These are phyloP conservation scores for Desmodus rotundus DNA, from an alignment of 2,113 vertebrate genomes.

Conservation along the genomic window DNA sequence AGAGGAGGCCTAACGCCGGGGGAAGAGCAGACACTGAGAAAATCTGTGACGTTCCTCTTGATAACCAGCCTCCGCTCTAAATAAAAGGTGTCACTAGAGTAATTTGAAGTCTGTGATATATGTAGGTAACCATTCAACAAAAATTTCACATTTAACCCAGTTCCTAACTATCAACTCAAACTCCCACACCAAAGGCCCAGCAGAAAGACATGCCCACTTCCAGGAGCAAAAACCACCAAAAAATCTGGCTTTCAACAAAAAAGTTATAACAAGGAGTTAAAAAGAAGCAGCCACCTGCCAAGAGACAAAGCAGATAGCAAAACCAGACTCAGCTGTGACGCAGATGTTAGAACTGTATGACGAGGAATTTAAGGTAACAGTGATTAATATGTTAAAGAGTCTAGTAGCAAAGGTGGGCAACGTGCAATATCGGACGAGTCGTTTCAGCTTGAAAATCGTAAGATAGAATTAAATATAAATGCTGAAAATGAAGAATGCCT, in stretches of 20 bases:
- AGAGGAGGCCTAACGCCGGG: background rate
- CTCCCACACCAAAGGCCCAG: background rate
- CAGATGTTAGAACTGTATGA: background rate
- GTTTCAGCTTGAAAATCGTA: background rate
- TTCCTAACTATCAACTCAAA: background rate
- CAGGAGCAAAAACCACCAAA: background rate
- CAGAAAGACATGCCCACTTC: background rate
- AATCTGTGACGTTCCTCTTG: background rate
- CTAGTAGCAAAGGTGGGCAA: background rate
- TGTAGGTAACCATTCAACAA: background rate
- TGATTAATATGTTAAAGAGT: background rate
- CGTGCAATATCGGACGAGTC: background rate
- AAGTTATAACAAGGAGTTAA: background rate
- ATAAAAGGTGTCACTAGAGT: background rate
- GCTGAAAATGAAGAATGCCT: background rate
- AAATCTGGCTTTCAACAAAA: background rate
- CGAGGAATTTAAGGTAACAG: background rate
- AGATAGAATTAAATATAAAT: background rate
- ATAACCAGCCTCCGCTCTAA: background rate
- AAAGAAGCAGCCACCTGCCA: background rate
- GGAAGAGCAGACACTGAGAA: background rate
- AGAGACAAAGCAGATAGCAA: background rate
- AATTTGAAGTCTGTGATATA: background rate
- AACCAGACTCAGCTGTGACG: background rate
- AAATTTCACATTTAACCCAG: background rate